Base-by-base conservation (phyloP, 2,888 invertebrate species). In the Heterodera filipjevi region DNA sequence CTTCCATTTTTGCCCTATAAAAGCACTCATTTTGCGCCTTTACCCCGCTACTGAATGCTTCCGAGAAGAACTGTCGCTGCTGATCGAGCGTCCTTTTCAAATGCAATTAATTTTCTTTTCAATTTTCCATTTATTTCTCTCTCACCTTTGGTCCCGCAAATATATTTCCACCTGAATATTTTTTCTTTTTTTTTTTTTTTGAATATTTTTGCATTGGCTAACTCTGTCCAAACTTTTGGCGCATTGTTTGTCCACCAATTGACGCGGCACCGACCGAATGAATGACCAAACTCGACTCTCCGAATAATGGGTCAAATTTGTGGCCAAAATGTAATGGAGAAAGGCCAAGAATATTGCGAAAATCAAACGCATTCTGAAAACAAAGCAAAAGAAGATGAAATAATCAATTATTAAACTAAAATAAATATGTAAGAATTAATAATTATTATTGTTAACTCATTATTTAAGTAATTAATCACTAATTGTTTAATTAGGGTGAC, bases 11-110 rank as follows among this genome's bases (percentile, higher is more conserved):
- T n/a, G 16, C 66, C 19, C 33, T 3, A 39, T 12, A 22, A n/a
- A n/a, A n/a, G n/a, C n/a, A n/a, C n/a, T n/a, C n/a, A n/a, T n/a
- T n/a, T 27, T 3, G n/a, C 6, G 27, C n/a, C n/a, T n/a, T 59
- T 59, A 75, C 75, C 16, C 83, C 86, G 32, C 86, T 86, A 19
- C 84, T 85, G 73, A 84, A 88, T 2, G 88, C 85, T 79, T 87
- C 83, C 44, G 81, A 86, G 79, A 83, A 88, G 80, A 85, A 89
- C 1, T 82, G 79, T 32, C 88, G 83, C 73, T 88, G 87, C 19
- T 82, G 86, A 27, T 84, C 84, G 0, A 88, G 81, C 32, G 88
- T 88, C 33, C 75, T 53, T 49, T 49, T 14, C 16, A 49, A 49
- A 3, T 49, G 5, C 12, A 3, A 49, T 49, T 49, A 49, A 49